Percentiles rank a stretch among this genome's conserved stretches.
Evolutionary conservation across 1,140 invertebrate genomes (phyloP).

Genomic region (Bombus haemorrhoidalis): DNA sequence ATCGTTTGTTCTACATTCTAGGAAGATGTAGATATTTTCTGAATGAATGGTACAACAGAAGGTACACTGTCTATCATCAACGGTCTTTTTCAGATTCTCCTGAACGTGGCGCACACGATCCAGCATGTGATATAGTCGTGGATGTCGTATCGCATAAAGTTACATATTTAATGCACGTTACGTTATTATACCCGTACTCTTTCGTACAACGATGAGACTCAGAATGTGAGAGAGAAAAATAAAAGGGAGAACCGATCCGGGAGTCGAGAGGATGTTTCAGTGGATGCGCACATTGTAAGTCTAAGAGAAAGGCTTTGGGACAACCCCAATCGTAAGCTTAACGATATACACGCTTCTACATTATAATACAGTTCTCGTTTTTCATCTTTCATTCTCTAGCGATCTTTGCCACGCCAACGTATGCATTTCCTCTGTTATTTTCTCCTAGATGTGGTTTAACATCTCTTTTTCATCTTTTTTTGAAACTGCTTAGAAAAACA

Average conservation of each 20-base stretch:
- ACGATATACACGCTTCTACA: constrained; percentile 58
- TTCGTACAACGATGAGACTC: constrained; percentile 11
- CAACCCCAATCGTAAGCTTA: constrained; percentile 59
- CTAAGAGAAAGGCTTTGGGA: constrained; percentile 65
- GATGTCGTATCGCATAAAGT: constrained; percentile 2
- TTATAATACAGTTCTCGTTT: constrained; percentile 52
- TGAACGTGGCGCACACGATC: not conserved
- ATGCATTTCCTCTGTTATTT: not conserved
- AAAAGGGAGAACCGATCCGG: constrained; percentile 28
- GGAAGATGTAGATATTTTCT: not conserved
- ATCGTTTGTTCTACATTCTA: not conserved
- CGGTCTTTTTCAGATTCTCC: not conserved
- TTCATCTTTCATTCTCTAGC: not conserved
- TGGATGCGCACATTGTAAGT: constrained; percentile 50
- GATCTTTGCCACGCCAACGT: constrained; percentile 2
- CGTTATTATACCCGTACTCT: constrained; percentile 41
- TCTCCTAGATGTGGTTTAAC: not conserved
- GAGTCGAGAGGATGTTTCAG: constrained; percentile 36
- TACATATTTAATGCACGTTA: constrained; percentile 15
- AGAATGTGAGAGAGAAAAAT: not conserved
- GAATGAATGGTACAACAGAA: too few species aligned
- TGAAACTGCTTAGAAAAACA: constrained; percentile 12
- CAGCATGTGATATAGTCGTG: constrained; percentile 12
- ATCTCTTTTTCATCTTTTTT: too few species aligned
- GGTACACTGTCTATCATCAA: not conserved